A percentile compares a stretch with the other conserved stretches of the same genome.
Conservation (phyloP, 2,888 invertebrate genomes). For the Mythimna albipuncta region DNA sequence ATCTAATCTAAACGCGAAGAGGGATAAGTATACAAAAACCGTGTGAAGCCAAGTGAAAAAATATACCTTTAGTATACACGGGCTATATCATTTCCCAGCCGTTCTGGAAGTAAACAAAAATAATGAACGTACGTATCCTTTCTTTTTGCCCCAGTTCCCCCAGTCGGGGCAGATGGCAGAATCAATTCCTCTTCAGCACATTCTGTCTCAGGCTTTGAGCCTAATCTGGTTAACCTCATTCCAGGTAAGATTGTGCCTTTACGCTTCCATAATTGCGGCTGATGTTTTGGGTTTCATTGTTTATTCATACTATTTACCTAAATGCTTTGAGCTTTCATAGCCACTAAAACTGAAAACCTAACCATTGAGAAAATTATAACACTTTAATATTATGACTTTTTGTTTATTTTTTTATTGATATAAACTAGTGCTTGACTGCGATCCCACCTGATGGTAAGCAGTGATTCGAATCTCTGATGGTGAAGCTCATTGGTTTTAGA, state of each 20-base stretch:
- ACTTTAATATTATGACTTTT: neutral
- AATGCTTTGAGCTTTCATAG: constrained; percentile 14
- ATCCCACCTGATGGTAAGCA: too few relatives aligned
- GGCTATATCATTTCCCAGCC: neutral
- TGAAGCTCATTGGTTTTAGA: too few relatives aligned
- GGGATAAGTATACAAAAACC: too few relatives aligned
- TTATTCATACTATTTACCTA: neutral
- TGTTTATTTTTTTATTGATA: too few relatives aligned
- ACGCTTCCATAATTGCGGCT: constrained; percentile 8
- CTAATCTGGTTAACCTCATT: constrained; percentile 44
- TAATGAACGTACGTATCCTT: constrained; percentile 2
- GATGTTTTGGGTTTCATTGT: constrained; percentile 16
- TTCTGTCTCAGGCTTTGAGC: constrained; percentile 41
- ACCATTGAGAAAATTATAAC: neutral
- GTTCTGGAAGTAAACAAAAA: neutral
- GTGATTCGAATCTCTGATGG: too few relatives aligned
- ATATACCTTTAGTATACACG: too few relatives aligned
- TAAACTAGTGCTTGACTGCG: too few relatives aligned
- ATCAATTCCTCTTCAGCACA: constrained; percentile 33
- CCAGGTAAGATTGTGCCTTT: constrained; percentile 43
- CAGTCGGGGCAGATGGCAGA: constrained; percentile 47
- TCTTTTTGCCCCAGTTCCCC: constrained; percentile 47
- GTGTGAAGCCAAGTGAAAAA: too few relatives aligned
- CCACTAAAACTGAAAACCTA: neutral
- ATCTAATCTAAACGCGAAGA: too few relatives aligned